Conservation (phyloP, 2,888 invertebrate species). For the Cosmorhoe ocellata region DNA sequence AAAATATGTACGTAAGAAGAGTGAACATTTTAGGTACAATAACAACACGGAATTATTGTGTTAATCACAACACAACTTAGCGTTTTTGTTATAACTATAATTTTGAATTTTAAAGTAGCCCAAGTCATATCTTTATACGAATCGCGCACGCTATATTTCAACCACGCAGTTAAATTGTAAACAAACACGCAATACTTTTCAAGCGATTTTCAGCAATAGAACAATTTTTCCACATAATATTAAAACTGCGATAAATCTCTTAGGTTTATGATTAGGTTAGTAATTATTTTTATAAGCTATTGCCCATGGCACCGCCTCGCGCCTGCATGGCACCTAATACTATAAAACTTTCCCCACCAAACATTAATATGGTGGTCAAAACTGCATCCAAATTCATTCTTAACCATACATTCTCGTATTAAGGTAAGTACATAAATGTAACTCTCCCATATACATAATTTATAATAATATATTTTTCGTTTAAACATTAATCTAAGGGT, state of each 20-base stretch:
- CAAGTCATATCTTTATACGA: conserved; percentile 30
- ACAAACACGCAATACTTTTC: conserved; percentile 35
- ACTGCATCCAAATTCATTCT: background rate
- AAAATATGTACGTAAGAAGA: conserved; percentile 37
- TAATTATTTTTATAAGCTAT: background rate
- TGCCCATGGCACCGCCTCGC: background rate
- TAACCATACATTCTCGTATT: background rate
- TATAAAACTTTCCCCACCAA: background rate
- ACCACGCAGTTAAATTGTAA: conserved; percentile 31
- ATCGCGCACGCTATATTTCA: conserved; percentile 33
- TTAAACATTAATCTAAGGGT: conserved; percentile 61
- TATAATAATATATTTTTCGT: conserved; percentile 28
- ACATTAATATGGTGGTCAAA: background rate
- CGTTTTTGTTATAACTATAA: conserved; percentile 31
- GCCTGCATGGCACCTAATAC: background rate
- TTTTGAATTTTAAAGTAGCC: conserved; percentile 34
- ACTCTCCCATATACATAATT: too few species aligned
- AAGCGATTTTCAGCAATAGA: conserved; percentile 27
- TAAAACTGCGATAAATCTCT: conserved; percentile 32
- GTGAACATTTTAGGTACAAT: conserved; percentile 41
- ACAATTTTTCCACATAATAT: conserved; percentile 14
- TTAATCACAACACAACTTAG: conserved; percentile 31
- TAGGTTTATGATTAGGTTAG: conserved; percentile 27
- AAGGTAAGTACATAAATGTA: background rate
- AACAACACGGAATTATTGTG: conserved; percentile 31